Evolutionary conservation across 1,140 invertebrate species (phyloP).

Genomic region (Carcinoscorpius rotundicauda): DNA sequence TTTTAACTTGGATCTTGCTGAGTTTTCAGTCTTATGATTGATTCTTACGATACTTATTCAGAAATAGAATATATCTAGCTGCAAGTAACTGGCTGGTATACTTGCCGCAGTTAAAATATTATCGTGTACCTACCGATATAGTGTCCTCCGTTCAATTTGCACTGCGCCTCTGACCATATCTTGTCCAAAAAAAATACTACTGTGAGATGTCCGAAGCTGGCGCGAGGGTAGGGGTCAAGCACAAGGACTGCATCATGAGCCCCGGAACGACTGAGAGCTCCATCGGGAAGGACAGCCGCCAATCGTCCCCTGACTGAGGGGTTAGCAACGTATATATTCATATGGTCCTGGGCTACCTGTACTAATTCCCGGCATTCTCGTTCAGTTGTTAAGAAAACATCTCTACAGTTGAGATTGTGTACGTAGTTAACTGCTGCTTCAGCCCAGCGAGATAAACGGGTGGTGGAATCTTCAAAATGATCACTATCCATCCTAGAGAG

Average conservation of each 20-base stretch:
- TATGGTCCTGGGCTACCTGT: constrained; percentile 5
- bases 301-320: constrained; percentile 22
- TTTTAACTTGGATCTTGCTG: no score
- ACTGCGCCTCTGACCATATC: constrained; percentile 23
- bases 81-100: no score
- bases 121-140: constrained; percentile 23
- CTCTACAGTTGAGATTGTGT: constrained; percentile 8
- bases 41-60: no score
- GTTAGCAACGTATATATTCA: constrained; percentile 12
- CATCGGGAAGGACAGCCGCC: constrained; percentile 35
- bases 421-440: constrained; percentile 9
- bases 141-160: constrained; percentile 28
- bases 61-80: no score
- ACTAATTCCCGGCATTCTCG: constrained; percentile 9
- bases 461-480: no score
- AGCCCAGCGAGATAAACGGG: background rate
- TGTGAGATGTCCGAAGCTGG: constrained; percentile 41
- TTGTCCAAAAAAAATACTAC: constrained; percentile 38
- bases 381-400: constrained; percentile 10
- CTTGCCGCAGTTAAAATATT: no score
- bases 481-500: no score
- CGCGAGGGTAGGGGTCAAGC: constrained; percentile 38
- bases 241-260: constrained; percentile 37
- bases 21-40: no score
- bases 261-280: constrained; percentile 27